Evolutionary conservation across 2,113 vertebrate genomes (phyloP).

Genomic region (Albula glossodonta): DNA sequence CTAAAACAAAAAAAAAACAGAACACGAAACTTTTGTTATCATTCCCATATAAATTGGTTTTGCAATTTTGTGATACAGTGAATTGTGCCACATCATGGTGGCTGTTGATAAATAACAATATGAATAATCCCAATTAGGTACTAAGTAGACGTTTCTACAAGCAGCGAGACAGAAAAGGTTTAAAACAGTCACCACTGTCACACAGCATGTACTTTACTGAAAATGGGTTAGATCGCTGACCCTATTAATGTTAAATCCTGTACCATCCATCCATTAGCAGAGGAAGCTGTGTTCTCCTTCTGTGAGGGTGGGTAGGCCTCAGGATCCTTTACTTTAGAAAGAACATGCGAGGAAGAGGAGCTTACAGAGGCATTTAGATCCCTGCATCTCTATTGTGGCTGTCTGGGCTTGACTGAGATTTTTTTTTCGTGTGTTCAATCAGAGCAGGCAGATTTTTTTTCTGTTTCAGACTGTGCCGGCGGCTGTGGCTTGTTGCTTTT

Average conservation of each 20-base stretch:
- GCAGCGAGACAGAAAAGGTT: not conserved
- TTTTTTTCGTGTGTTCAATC: not conserved
- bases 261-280: not conserved
- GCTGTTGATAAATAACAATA: not conserved
- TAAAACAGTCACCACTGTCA: not conserved
- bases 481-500: not conserved
- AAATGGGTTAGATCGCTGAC: not conserved
- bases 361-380: not conserved
- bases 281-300: not conserved
- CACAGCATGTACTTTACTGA: not conserved
- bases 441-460: not conserved
- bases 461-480: not conserved
- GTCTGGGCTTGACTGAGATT: not conserved
- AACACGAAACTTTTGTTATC: not conserved
- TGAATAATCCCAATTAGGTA: too few relatives aligned
- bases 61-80: not conserved
- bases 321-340: not conserved
- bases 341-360: not conserved
- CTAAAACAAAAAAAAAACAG: not conserved
- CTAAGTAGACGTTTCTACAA: not conserved
- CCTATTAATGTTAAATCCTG: not conserved
- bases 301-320: not conserved
- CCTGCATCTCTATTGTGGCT: not conserved
- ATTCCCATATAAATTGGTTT: not conserved
- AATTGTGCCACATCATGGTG: not conserved